phyloP scores from a whole-genome alignment of 2,797 vertebrate genomes.

The Euthynnus affinis region DNA sequence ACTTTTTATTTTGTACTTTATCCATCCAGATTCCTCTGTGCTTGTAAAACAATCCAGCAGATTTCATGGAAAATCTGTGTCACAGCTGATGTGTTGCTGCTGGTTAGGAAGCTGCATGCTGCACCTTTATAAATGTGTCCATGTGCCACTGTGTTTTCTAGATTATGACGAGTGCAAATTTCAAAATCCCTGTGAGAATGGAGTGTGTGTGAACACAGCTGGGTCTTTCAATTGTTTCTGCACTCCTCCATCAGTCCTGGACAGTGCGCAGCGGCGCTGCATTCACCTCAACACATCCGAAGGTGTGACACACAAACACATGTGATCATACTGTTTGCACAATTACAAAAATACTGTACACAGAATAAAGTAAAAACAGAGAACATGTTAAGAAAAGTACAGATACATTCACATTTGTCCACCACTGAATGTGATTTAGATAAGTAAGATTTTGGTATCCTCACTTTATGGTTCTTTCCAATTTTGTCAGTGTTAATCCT shows the following conservation, averaged over 20 bases:
- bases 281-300: conserved; percentile 79
- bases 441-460: not conserved
- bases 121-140: not conserved
- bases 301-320: conserved; percentile 71
- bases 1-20: not conserved
- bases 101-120: too few species aligned
- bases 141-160: conserved; percentile 49
- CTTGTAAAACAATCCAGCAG: not conserved
- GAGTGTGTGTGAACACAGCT: conserved; percentile 84
- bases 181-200: conserved; percentile 78
- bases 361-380: not conserved
- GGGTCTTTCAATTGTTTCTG: conserved; percentile 90
- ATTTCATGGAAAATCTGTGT: not conserved
- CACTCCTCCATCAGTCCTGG: conserved; percentile 84
- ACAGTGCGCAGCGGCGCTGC: conserved; percentile 79
- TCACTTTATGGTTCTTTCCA: not conserved
- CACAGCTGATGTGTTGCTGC: too few species aligned
- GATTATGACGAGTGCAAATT: conserved; percentile 86
- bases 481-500: not conserved
- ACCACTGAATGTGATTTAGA: not conserved
- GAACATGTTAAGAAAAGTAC: too few species aligned
- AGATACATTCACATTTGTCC: not conserved
- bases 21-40: not conserved
- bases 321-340: not conserved
- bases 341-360: not conserved